These are phyloP conservation scores for Nasonia giraulti DNA, from an alignment of 1,140 invertebrate species.

Conservation along the genomic window DNA sequence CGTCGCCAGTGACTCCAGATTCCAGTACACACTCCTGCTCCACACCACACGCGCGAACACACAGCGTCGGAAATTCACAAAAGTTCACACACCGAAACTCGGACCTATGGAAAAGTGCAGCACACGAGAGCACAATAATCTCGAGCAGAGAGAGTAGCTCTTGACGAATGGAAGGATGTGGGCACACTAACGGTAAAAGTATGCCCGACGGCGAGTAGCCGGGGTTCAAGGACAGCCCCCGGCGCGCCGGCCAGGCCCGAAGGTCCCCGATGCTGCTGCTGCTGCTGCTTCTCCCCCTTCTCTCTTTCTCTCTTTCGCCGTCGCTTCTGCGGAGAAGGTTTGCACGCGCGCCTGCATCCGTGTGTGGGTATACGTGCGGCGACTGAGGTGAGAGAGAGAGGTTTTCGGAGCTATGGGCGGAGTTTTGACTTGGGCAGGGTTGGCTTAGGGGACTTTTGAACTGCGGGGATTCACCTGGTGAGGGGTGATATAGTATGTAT, in stretches of 20 bases:
- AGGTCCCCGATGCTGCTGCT: constrained; percentile 36
- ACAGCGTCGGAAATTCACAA: neutral
- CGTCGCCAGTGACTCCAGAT: neutral
- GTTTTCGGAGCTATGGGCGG: neutral
- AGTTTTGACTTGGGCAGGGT: neutral
- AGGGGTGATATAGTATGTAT: no score
- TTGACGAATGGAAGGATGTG: constrained; percentile 69
- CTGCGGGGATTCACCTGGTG: no score
- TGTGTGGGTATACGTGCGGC: neutral
- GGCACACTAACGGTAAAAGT: constrained; percentile 73
- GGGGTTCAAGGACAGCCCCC: constrained; percentile 68
- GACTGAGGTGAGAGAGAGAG: neutral
- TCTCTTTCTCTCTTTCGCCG: constrained; percentile 34
- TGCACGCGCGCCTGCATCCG: constrained; percentile 7
- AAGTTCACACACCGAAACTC: neutral
- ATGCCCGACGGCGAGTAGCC: constrained; percentile 57
- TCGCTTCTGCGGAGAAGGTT: neutral
- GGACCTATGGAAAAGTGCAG: neutral
- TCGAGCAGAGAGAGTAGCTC: constrained; percentile 52
- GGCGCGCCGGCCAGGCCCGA: constrained; percentile 48
- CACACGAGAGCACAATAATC: neutral
- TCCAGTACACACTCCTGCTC: no score
- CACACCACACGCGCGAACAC: no score
- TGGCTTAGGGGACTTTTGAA: no score
- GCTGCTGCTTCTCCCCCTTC: constrained; percentile 8